phyloP scores from a whole-genome alignment of 1,140 invertebrate species.

The Sminthurides bifidus region DNA sequence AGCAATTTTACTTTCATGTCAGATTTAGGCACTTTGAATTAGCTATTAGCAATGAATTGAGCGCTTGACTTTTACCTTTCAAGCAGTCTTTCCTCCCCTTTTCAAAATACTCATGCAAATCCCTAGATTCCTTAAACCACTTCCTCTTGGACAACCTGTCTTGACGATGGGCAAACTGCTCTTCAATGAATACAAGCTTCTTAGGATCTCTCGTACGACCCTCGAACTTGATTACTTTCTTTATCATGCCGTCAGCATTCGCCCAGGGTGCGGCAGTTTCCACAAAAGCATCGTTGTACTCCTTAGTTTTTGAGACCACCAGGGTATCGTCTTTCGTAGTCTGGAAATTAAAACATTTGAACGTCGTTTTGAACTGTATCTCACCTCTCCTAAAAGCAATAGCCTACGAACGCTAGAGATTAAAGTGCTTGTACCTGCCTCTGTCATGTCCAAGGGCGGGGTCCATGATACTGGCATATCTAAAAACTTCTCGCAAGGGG shows the following conservation, averaged over 20 bases:
- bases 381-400: not conserved
- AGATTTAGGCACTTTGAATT: too few relatives aligned
- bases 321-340: conserved; percentile 61
- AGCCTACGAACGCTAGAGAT: not conserved
- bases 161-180: conserved; percentile 55
- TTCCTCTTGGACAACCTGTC: conserved; percentile 52
- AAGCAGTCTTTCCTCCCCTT: conserved; percentile 55
- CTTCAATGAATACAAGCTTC: conserved; percentile 46
- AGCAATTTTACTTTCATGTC: not conserved
- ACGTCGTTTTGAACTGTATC: not conserved
- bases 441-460: conserved; percentile 51
- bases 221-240: conserved; percentile 52
- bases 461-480: conserved; percentile 72
- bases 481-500: conserved; percentile 54
- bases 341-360: conserved; percentile 38
- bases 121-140: conserved; percentile 45
- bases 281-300: conserved; percentile 61
- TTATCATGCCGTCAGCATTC: conserved; percentile 54
- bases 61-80: conserved; percentile 47
- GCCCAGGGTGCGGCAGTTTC: conserved; percentile 66
- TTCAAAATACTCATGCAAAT: conserved; percentile 51
- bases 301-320: conserved; percentile 53
- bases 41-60: too few relatives aligned
- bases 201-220: conserved; percentile 50
- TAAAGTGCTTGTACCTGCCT: conserved; percentile 45